Evolutionary conservation across 2,797 vertebrate genomes (phyloP).

Genomic region (Leptoclinus maculatus): DNA sequence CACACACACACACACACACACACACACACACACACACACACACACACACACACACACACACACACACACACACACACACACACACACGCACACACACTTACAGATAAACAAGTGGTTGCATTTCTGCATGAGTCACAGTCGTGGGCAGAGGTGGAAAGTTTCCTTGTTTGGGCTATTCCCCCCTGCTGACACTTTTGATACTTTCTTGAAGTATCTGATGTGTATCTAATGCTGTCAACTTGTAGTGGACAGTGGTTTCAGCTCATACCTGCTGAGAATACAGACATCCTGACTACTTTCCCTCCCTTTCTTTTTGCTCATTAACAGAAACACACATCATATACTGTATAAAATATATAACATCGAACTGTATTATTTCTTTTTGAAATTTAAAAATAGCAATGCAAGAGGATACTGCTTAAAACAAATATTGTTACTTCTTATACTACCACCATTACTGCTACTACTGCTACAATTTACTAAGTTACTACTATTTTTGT

Average conservation of each 20-base stretch:
- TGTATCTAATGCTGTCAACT: slow-evolving; percentile 26
- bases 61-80: slow-evolving; percentile 2
- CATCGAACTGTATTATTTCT: background rate
- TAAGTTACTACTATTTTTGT: background rate
- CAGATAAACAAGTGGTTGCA: slow-evolving; percentile 76
- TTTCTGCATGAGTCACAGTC: slow-evolving; percentile 77
- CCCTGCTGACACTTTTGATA: slow-evolving; percentile 64
- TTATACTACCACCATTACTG: background rate
- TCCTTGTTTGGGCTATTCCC: slow-evolving; percentile 79
- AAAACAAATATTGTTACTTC: background rate
- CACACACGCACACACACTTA: slow-evolving; percentile 23
- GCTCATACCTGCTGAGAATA: slow-evolving; percentile 2
- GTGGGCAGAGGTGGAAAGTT: slow-evolving; percentile 78
- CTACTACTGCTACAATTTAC: background rate
- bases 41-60: slow-evolving; percentile 7
- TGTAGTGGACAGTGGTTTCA: slow-evolving; percentile 11
- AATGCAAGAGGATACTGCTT: background rate
- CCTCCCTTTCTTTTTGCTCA: background rate
- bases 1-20: slow-evolving; percentile 4
- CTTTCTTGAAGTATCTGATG: slow-evolving; percentile 55
- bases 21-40: slow-evolving; percentile 9
- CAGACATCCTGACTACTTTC: background rate
- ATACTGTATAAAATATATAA: background rate
- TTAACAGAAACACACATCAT: background rate
- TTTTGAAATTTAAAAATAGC: background rate